These are phyloP conservation scores for Crocidura indochinensis DNA, from an alignment of 2,797 vertebrate species.

Conservation along the genomic window DNA sequence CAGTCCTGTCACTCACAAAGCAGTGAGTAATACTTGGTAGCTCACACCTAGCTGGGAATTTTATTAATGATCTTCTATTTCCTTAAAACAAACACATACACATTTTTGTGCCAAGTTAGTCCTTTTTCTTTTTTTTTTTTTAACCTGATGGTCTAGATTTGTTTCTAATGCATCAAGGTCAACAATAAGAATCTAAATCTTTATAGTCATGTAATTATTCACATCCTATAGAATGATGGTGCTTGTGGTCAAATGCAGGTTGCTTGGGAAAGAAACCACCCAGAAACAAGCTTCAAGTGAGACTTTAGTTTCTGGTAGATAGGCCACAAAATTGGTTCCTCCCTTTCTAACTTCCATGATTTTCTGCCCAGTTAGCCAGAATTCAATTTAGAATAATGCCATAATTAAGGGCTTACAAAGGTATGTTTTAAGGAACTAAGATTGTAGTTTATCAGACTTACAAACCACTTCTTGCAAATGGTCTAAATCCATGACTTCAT, in stretches of 20 bases:
- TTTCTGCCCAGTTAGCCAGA: conserved; percentile 69
- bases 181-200: conserved; percentile 53
- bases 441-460: conserved; percentile 47
- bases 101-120: conserved; percentile 73
- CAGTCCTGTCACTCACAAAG: conserved; percentile 80
- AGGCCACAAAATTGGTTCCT: conserved; percentile 8
- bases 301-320: conserved; percentile 19
- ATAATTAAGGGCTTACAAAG: conserved; percentile 60
- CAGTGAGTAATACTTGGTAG: conserved; percentile 81
- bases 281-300: conserved; percentile 30
- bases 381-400: conserved; percentile 58
- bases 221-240: neutral
- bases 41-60: conserved; percentile 70
- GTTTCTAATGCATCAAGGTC: conserved; percentile 43
- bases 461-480: conserved; percentile 55
- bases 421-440: conserved; percentile 59
- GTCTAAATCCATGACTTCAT: conserved; percentile 45
- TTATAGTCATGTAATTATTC: conserved; percentile 53
- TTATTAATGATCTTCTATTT: conserved; percentile 78
- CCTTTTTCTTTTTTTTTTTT: neutral
- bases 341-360: conserved; percentile 54
- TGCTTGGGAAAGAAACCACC: conserved; percentile 58
- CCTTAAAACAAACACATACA: conserved; percentile 76
- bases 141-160: conserved; percentile 62
- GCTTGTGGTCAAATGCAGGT: neutral